Base-by-base conservation (phyloP, 2,888 invertebrate species). In the Apodemia hepburni region DNA sequence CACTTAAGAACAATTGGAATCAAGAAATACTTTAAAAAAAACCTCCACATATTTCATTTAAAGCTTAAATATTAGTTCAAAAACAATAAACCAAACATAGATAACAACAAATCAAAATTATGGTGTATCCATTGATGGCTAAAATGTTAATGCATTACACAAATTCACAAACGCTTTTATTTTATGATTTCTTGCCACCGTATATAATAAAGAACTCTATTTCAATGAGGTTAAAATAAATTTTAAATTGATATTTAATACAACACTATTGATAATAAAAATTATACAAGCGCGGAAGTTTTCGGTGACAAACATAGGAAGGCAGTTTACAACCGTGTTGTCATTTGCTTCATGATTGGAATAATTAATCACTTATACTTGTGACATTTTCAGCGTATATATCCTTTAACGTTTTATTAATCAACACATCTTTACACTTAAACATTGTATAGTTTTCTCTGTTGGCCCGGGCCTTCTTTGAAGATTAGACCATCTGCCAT, bases 241-340 rank as follows among this genome's bases (percentile, higher is more conserved):
- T 3, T 29, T n/a, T 57, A 15, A 57, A 57, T 17, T 17, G 47
- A 17, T 15, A 57, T 27, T 22, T 18, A 2, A 15, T 27, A 3
- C 7, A 27, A 29, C 0, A 29, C 29, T n/a, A 29, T 27, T 12
- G 15, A 27, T 27, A 54, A 54, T 54, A 54, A 54, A 54, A 54
- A 27, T 22, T n/a, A 57, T 27, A 47, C 35, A 15, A 22, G 62
- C 35, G 33, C 58, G 62, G 62, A 62, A 62, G 17, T 22, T 62
- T 62, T 62, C 8, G 27, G 15, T 18, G 47, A 29, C 58, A 9
- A 58, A 62, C 33, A 58, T 58, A 33, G 8, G 35, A 47, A 58
- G 18, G 49, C 47, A n/a, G 17, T 58, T 58, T 35, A 58, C 49
- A 49, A 47, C 47, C 1, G 35, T 8, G 61, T 35, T 58, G 27